Evolutionary conservation across 2,113 vertebrate genomes (phyloP), one percentile per base, ranked within the genome.

Genomic region (Arothron firmamentum): DNA sequence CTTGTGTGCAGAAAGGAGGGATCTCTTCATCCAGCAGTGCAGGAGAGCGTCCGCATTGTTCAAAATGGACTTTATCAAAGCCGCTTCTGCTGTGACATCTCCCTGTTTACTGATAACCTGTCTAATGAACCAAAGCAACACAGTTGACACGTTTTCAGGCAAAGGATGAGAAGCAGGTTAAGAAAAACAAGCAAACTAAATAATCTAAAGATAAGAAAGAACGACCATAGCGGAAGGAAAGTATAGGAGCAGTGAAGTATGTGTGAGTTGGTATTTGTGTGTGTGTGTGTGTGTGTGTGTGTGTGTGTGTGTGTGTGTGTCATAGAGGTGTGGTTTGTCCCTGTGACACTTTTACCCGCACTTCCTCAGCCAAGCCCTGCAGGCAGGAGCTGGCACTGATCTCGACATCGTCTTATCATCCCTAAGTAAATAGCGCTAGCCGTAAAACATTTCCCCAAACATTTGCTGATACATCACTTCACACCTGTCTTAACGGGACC

Each of bases 371-470:
- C 64, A 56, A 62, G 62, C 72, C 62, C 62, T 59, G 48, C 41
- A 64, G 59, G 66, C 65, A 59, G 46, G n/a, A 16, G 38, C 64
- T 75, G 67, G 52, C 47, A 48, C 10, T 6, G 50, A 48, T 19
- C 1, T 0, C 54, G 63, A 55, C 12, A 72, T 80, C 66, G 62
- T 73, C 70, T 74, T 73, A 84, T 81, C 56, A 75, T 68, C 60
- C 56, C 46, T 65, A 68, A 78, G 61, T 70, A 79, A 81, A 81
- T 65, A 75, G 18, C 50, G 64, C 59, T 54, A 53, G 52, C 67
- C 55, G 55, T 60, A 23, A 77, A 81, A 59, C 60, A 65, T 51
- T 67, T 74, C 76, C 70, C 45, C 38, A 80, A 83, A 81, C 64
- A 75, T 83, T 81, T 82, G 66, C 77, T 81, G 78, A 63, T 48